phyloP scores from a whole-genome alignment of 1,140 invertebrate species.

The Apis laboriosa region DNA sequence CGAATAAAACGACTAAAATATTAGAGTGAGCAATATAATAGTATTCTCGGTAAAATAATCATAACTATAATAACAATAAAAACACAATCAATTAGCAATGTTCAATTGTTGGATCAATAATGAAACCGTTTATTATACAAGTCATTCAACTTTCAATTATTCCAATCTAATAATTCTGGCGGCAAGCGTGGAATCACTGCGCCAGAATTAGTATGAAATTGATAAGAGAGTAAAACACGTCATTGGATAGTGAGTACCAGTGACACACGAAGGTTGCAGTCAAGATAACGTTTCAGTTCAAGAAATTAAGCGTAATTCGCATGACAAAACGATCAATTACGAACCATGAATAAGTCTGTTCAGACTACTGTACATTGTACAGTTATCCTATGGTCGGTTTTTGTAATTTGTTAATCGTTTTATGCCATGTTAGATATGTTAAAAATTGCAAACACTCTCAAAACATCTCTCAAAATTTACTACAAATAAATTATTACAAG shows the following conservation, averaged over 20 bases:
- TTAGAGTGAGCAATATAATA: too few relatives aligned
- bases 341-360: slow-evolving; percentile 58
- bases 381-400: slow-evolving; percentile 7
- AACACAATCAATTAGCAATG: neutral
- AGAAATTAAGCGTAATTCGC: slow-evolving; percentile 55
- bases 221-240: slow-evolving; percentile 34
- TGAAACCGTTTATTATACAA: neutral
- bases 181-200: slow-evolving; percentile 9
- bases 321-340: slow-evolving; percentile 60
- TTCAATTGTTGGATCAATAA: slow-evolving; percentile 28
- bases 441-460: slow-evolving; percentile 28
- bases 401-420: slow-evolving; percentile 61
- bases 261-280: slow-evolving; percentile 35
- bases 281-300: slow-evolving; percentile 27
- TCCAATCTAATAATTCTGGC: slow-evolving; percentile 39
- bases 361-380: slow-evolving; percentile 42
- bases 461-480: neutral
- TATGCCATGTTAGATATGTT: slow-evolving; percentile 45
- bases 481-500: too few relatives aligned
- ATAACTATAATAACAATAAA: slow-evolving; percentile 3
- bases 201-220: slow-evolving; percentile 28
- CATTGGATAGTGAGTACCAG: slow-evolving; percentile 1
- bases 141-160: slow-evolving; percentile 54
- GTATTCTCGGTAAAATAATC: neutral
- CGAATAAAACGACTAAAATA: too few relatives aligned